Base-by-base conservation (phyloP, 2,888 invertebrate genomes). In the Exephanes ischioxanthus region DNA sequence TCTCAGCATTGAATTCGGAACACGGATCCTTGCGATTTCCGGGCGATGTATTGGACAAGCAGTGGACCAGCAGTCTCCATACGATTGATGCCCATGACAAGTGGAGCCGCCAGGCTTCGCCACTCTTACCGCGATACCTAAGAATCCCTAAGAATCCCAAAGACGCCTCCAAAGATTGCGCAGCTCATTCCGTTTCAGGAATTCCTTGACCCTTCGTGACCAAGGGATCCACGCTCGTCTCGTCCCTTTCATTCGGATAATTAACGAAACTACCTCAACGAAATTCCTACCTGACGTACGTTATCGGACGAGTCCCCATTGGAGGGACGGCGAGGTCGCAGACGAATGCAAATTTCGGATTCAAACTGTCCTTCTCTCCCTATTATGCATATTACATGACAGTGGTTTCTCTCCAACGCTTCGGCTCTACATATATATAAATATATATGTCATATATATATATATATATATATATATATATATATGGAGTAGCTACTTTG, bases 351-450 rank as follows among this genome's bases (percentile, higher is more conserved):
- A 86, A 86, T 81, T 48, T 61, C 41, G 19, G 45, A 73, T 41
- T 75, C 85, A 51, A 81, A 70, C 67, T 71, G 33, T 79, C 76
- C 58, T 51, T 14, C 51, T 70, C 71, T 77, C 66, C 76, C 81
- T 75, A 66, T 63, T 75, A 85, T 84, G 80, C 84, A 77, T 77
- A 80, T 80, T 72, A 72, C 76, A 84, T 68, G 72, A 77, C 66
- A 77, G 66, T 51, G 75, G 48, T 67, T 51, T 41, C 51, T 81
- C 68, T 22, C 68, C 66, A 22, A 68, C 61, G 48, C 41, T 72
- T 1, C 7, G 66, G 5, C 61, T 45, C 66, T 75, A 61, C 55
- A 37, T 48, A 48, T 48, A 48, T 16, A 48, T 16, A 2, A 3
- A 48, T 16, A 51, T 48, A 48, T 48, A 48, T 48, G 3, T 3